Conservation (phyloP, 2,797 vertebrate genomes). For the Ctenosaura bakeri region DNA sequence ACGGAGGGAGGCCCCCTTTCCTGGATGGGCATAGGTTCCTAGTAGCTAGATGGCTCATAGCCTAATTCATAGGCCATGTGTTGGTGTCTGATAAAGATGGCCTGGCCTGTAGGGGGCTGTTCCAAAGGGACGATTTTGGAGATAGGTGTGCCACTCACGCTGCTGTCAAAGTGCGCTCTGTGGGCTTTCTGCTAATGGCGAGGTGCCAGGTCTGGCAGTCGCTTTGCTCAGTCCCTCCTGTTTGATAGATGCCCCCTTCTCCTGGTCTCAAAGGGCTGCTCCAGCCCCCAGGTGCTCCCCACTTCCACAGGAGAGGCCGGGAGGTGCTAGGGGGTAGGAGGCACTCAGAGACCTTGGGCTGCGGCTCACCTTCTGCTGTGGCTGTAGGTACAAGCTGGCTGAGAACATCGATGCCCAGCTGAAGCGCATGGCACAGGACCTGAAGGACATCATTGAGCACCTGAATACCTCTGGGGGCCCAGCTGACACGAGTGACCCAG, state of each 20-base stretch:
- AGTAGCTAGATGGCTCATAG: neutral
- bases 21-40: neutral
- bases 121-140: neutral
- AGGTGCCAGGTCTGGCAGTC: neutral
- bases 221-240: too few species aligned
- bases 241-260: too few species aligned
- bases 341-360: neutral
- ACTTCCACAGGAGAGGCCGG: neutral
- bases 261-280: too few species aligned
- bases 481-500: slow-evolving; percentile 87
- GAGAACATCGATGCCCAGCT: slow-evolving; percentile 93
- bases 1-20: rapidly evolving
- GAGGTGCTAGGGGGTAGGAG: neutral
- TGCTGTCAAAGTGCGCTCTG: neutral
- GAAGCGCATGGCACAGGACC: slow-evolving; percentile 93
- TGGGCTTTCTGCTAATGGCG: neutral
- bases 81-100: neutral
- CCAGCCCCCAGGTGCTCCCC: too few species aligned
- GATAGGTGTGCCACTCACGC: neutral
- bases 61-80: too few species aligned
- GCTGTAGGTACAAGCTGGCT: slow-evolving; percentile 88
- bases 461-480: slow-evolving; percentile 88
- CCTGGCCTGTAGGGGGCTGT: neutral
- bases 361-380: neutral
- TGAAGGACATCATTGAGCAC: slow-evolving; percentile 93